Percentiles rank a stretch among this genome's conserved stretches.
Evolutionary conservation across 1,140 invertebrate species (phyloP).

Genomic region (Tetragnatha versicolor): DNA sequence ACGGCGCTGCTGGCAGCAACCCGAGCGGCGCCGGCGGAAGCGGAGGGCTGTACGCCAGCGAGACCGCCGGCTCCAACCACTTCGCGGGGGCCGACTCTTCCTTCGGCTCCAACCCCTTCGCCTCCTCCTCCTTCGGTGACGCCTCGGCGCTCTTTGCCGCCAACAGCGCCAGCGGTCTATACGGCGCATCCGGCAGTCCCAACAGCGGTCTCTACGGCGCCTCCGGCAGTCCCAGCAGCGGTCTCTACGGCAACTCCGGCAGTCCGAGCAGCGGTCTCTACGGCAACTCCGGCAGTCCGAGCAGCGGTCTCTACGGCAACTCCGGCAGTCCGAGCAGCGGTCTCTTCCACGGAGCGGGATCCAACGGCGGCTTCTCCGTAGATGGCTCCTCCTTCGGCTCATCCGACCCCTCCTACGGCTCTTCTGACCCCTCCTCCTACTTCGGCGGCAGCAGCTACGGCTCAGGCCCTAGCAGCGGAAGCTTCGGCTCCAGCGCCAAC

Average conservation of each 20-base stretch:
- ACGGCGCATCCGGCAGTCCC: neutral
- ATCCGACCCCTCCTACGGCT: neutral
- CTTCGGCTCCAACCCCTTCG: neutral
- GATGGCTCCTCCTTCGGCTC: neutral
- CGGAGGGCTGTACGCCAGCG: slow-evolving; percentile 25
- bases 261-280: neutral
- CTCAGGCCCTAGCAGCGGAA: slow-evolving; percentile 2
- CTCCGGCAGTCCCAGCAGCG: slow-evolving; percentile 11
- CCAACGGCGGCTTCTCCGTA: neutral
- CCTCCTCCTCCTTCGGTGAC: neutral
- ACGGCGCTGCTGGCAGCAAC: neutral
- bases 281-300: neutral
- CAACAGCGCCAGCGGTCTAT: slow-evolving; percentile 9
- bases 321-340: slow-evolving; percentile 17
- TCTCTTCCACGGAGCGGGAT: slow-evolving; percentile 28
- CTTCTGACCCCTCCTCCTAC: neutral
- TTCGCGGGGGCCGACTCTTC: slow-evolving; percentile 38
- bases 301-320: slow-evolving; percentile 18
- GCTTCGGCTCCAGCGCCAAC: neutral
- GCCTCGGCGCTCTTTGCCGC: no score
- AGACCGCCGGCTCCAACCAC: slow-evolving; percentile 22
- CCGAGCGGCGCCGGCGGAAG: neutral
- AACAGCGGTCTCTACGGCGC: neutral
- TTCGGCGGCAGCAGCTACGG: neutral
- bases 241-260: neutral